Evolutionary conservation across 2,797 vertebrate species (phyloP), one percentile per base, ranked within the genome.

Genomic region (Acanthis flammea): DNA sequence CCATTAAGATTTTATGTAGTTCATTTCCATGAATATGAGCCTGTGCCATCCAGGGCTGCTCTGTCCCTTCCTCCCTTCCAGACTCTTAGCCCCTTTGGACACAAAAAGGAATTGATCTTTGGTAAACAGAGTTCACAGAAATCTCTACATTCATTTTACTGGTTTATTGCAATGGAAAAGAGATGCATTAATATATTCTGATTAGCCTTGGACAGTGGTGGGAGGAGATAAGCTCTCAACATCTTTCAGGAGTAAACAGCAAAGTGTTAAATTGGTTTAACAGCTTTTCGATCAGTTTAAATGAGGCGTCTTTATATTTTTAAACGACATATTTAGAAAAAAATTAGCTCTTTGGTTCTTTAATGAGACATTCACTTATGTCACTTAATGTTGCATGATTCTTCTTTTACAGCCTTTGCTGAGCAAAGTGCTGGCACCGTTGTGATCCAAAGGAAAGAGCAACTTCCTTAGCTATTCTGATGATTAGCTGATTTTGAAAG

Each of bases 191-290:
- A 84, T 91, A 68, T 42, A 65, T 53, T 86, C 62, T 71, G 87
- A 91, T 93, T 90, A 81, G 72, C 41, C 37, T 80, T 10, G 1
- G 87, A 88, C 65, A 75, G 72, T 72, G 70, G 78, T 84, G 90
- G 76, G 50, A 77, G 53, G 39, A 90, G 89, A 86, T 93, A 91
- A 96, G 62, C 81, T 83, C 37, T 78, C 61, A 75, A 15, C 11
- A 37, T 86, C 58, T 74, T 90, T 83, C 72, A 91, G 68, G 80
- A 89, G 82, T 83, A 92, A 89, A 86, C 84, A 94, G 39, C 41
- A 92, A 88, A 48, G 72, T 90, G 75, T 86, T 94, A 78, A 86
- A 95, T 70, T 92, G 92, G 47, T 88, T 95, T 90, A 96, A 77
- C 84, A 91, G 78, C 63, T 93, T 92, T 89, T 61, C 76, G 62